Conservation (phyloP, 2,888 invertebrate genomes). For the Drosophila stalkeri region DNA sequence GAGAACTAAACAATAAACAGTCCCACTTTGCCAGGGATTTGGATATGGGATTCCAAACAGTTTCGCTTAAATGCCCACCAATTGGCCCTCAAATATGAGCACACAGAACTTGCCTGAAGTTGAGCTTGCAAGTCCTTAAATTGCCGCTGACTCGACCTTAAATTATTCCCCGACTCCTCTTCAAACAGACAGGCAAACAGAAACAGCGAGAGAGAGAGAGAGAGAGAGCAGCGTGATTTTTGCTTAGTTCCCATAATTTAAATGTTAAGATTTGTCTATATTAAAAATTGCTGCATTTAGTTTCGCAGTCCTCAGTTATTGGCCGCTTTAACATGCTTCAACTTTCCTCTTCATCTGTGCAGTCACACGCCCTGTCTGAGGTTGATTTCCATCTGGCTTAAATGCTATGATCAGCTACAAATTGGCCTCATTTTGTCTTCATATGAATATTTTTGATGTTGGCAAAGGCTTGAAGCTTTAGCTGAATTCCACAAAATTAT, state of each 20-base stretch:
- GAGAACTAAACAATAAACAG: constrained; percentile 49
- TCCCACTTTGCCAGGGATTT: neutral
- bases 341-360: constrained; percentile 24
- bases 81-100: constrained; percentile 1
- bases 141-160: constrained; percentile 62
- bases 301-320: constrained; percentile 5
- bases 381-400: constrained; percentile 38
- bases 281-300: constrained; percentile 76
- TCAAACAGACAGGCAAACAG: constrained; percentile 31
- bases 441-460: constrained; percentile 43
- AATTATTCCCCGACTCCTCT: constrained; percentile 48
- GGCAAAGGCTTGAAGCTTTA: constrained; percentile 13
- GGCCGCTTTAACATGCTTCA: constrained; percentile 5
- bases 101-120: constrained; percentile 6
- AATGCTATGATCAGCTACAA: constrained; percentile 63
- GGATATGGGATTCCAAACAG: neutral
- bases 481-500: constrained; percentile 10
- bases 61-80: constrained; percentile 2
- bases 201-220: too few species aligned
- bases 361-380: constrained; percentile 61
- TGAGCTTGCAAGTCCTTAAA: constrained; percentile 22
- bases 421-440: constrained; percentile 62
- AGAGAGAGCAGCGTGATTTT: constrained; percentile 53
- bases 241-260: constrained; percentile 84
- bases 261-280: constrained; percentile 85